Evolutionary conservation across 2,113 vertebrate genomes (phyloP).

Genomic region (Myotis brandtii): DNA sequence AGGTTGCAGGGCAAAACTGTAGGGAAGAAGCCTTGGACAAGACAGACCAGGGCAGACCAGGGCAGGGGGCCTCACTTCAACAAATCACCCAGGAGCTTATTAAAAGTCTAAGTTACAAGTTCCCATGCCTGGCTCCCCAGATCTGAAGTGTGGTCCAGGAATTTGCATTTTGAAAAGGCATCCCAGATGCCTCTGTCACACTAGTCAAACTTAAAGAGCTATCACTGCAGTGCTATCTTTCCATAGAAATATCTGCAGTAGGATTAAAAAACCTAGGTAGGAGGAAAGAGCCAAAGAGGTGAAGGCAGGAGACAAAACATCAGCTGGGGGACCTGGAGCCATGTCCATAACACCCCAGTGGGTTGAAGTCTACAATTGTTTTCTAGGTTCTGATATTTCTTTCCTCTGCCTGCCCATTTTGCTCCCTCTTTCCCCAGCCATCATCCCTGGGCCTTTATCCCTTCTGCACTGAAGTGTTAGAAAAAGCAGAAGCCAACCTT

Average conservation of each 20-base stretch:
- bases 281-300: neutral
- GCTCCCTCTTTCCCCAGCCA: neutral
- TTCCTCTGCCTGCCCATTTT: neutral
- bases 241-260: neutral
- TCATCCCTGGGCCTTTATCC: slow-evolving; percentile 24
- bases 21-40: slow-evolving; percentile 2
- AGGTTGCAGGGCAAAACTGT: neutral
- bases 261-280: slow-evolving; percentile 1
- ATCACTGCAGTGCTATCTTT: neutral
- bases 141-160: neutral
- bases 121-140: neutral
- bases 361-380: neutral
- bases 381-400: neutral
- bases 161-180: slow-evolving; percentile 38
- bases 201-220: slow-evolving; percentile 20
- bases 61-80: neutral
- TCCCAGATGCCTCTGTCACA: neutral
- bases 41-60: neutral
- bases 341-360: neutral
- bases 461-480: neutral
- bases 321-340: neutral
- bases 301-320: neutral
- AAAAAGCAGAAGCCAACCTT: neutral
- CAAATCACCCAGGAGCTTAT: neutral
- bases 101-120: neutral